Conservation (phyloP, 2,888 invertebrate genomes). For the Ormyrus labotus region DNA sequence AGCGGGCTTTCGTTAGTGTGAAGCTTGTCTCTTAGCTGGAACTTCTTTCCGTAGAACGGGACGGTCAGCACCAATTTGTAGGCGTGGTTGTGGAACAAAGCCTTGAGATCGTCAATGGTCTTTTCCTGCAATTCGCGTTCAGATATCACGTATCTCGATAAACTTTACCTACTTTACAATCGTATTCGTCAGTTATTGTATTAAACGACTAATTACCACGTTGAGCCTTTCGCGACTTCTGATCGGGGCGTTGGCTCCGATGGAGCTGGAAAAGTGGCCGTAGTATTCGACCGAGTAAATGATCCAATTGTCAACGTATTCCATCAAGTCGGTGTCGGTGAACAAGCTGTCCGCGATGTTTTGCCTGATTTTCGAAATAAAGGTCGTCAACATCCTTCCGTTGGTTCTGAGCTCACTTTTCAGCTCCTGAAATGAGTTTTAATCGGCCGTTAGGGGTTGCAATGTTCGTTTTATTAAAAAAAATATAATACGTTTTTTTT, state of each 20-base stretch:
- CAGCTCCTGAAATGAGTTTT: constrained; percentile 31
- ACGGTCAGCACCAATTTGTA: constrained; percentile 45
- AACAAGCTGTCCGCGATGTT: constrained; percentile 9
- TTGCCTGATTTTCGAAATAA: neutral
- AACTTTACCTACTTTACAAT: neutral
- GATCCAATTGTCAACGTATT: constrained; percentile 81
- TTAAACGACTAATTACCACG: constrained; percentile 78
- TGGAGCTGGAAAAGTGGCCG: constrained; percentile 84
- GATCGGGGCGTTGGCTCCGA: constrained; percentile 87
- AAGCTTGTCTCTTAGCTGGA: constrained; percentile 1
- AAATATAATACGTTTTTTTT: neutral
- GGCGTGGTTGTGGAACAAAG: neutral
- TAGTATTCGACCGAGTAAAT: constrained; percentile 92
- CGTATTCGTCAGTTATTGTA: neutral
- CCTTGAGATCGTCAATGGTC: constrained; percentile 14
- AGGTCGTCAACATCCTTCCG: neutral
- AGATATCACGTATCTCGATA: too few relatives aligned
- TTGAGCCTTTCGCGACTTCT: constrained; percentile 78
- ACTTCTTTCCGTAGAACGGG: constrained; percentile 51
- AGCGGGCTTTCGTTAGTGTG: constrained; percentile 38
- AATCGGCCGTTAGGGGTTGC: neutral
- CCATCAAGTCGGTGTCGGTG: constrained; percentile 6
- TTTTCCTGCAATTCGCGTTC: constrained; percentile 7
- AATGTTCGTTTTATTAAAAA: neutral
- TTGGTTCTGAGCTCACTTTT: constrained; percentile 9